Percentiles rank a stretch among this genome's conserved stretches.
Conservation (phyloP, 2,888 invertebrate species). For the Caenorhabditis sp. region DNA sequence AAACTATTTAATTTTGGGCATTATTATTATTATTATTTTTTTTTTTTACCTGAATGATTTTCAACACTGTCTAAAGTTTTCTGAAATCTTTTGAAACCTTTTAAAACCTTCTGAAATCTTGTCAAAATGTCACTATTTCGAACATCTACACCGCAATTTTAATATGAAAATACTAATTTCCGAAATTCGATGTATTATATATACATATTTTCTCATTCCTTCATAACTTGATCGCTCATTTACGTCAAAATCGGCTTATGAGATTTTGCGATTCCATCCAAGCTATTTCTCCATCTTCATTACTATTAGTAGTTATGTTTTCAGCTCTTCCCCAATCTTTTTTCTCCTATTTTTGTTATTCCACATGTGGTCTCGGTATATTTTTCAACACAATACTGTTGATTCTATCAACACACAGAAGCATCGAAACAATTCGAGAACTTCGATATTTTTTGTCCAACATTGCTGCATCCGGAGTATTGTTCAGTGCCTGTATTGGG, state of each 20-base stretch:
- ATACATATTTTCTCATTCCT: too few species aligned
- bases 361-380: slow-evolving; percentile 29
- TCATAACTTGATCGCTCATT: background rate
- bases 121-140: too few species aligned
- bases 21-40: too few species aligned
- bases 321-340: slow-evolving; percentile 10
- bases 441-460: slow-evolving; percentile 51
- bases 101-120: too few species aligned
- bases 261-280: background rate
- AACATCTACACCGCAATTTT: too few species aligned
- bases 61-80: background rate
- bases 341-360: slow-evolving; percentile 43
- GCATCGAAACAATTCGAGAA: slow-evolving; percentile 44
- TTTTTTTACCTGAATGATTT: background rate
- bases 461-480: slow-evolving; percentile 35
- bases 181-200: slow-evolving; percentile 14
- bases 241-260: background rate
- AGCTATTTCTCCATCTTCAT: background rate
- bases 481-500: slow-evolving; percentile 28
- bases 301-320: background rate
- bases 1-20: slow-evolving; percentile 25
- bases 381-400: slow-evolving; percentile 34
- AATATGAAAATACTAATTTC: background rate
- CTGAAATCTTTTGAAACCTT: too few species aligned
- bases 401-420: slow-evolving; percentile 39